Conservation (phyloP, 2,113 vertebrate species). For the Ondatra zibethicus region DNA sequence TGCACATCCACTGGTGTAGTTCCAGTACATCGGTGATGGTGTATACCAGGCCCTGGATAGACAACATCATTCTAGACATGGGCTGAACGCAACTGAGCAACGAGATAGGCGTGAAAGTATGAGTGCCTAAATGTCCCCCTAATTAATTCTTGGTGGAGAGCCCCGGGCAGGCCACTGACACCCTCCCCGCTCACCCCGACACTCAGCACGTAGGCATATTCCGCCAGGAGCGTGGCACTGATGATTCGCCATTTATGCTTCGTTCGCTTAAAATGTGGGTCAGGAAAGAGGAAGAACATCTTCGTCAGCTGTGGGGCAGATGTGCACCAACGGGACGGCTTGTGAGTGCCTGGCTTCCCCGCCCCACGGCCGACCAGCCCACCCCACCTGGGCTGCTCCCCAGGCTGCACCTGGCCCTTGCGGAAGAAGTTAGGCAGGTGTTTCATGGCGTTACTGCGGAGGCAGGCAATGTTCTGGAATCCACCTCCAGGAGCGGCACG, state of each 20-base stretch:
- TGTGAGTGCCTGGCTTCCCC: neutral
- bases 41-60: conserved; percentile 92
- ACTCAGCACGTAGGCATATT: conserved; percentile 93
- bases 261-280: conserved; percentile 97
- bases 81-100: neutral
- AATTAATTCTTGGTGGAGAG: neutral
- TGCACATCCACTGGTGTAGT: conserved; percentile 94
- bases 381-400: conserved; percentile 11
- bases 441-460: conserved; percentile 97
- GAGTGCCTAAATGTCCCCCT: neutral
- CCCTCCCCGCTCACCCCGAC: conserved; percentile 87
- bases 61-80: neutral
- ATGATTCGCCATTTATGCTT: conserved; percentile 98
- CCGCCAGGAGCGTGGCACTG: conserved; percentile 92
- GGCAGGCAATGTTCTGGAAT: conserved; percentile 95
- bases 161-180: neutral
- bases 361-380: neutral
- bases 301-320: conserved; percentile 86
- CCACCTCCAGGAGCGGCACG: conserved; percentile 87
- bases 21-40: conserved; percentile 95
- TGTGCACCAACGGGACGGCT: neutral
- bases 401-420: conserved; percentile 92
- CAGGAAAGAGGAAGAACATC: conserved; percentile 93
- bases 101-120: rapidly evolving
- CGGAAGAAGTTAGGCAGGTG: conserved; percentile 95